Base-by-base conservation (phyloP, 64 coral and sea anemone species). In the Orbicella faveolata region DNA sequence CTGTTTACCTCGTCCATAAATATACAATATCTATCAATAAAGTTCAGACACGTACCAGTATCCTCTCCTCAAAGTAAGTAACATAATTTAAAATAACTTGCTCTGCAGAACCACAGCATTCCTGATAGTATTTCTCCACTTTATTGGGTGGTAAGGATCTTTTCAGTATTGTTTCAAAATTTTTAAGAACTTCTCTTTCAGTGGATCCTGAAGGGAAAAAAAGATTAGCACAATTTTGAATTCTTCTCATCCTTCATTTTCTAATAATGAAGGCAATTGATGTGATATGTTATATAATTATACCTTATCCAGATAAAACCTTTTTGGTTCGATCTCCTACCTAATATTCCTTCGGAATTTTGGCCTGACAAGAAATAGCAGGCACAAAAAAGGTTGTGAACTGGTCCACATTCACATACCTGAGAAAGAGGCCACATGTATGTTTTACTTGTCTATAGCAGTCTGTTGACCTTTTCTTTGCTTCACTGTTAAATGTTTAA, bases 381-480 rank as follows among this genome's bases (percentile, higher is more conserved):
- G 44, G 44, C 44, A 48, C 5, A 48, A 83, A 39, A 84, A 84
- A 26, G 63, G 20, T 65, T 9, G 63, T 66, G 34, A 36, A 35
- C 44, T 48, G 7, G 44, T 48, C 3, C 63, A 19, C 20, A 18
- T 18, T 64, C 14, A 72, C 44, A 48, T 75, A 89, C 76, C 88
- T 79, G 76, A 89, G 79, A 89, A 89, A 79, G 76, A 89, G 9
- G 88, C 88, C 61, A 89, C 88, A 11, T 89, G 76, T 52, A 89
- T 89, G 36, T 89, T 89, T n/a, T 76, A 73, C 73, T 48, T 88
- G 1, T 76, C 53, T 36, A 88, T 59, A 77, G 70, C 73, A 55
- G 86, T 67, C 44, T 89, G 88, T 35, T 89, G 76, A 15, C 62
- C 76, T 79, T 79, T 79, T 78, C 62, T 20, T 79, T 89, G 36